A percentile compares a stretch with the other conserved stretches of the same genome.
These are phyloP conservation scores for Protaetia brevitarsis DNA, from an alignment of 1,140 invertebrate genomes.

Conservation along the genomic window DNA sequence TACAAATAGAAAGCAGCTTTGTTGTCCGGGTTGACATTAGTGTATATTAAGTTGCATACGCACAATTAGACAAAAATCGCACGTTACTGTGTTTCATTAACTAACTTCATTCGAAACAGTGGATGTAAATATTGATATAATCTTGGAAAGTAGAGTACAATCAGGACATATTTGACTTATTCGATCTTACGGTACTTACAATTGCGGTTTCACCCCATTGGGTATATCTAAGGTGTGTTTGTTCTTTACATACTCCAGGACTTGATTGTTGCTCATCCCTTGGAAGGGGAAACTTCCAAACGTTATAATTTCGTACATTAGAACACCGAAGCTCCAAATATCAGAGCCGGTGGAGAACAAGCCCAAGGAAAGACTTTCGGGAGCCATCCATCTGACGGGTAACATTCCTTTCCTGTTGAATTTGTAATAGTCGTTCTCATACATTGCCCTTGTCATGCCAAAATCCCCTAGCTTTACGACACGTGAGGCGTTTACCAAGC, in stretches of 20 bases:
- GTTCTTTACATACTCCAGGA: conserved; percentile 73
- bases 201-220: conserved; percentile 66
- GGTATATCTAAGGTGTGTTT: conserved; percentile 73
- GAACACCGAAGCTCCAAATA: conserved; percentile 82
- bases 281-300: conserved; percentile 88
- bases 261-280: conserved; percentile 79
- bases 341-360: conserved; percentile 82
- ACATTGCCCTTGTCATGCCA: conserved; percentile 86
- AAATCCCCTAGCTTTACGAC: conserved; percentile 89
- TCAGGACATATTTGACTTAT: too few relatives aligned
- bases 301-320: conserved; percentile 81
- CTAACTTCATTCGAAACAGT: too few relatives aligned
- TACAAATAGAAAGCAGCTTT: too few relatives aligned
- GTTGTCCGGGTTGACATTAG: too few relatives aligned
- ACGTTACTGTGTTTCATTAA: too few relatives aligned
- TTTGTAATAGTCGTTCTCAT: conserved; percentile 82
- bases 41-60: too few relatives aligned
- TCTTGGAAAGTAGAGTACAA: too few relatives aligned
- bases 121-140: too few relatives aligned
- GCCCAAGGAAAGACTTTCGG: conserved; percentile 75
- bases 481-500: conserved; percentile 77
- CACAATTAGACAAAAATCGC: too few relatives aligned
- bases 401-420: conserved; percentile 67
- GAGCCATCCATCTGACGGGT: conserved; percentile 93
- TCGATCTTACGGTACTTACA: conserved; percentile 62